A percentile compares a stretch with the other conserved stretches of the same genome.
These are phyloP conservation scores for Tinamus guttatus DNA, from an alignment of 2,113 vertebrate genomes.

Conservation along the genomic window DNA sequence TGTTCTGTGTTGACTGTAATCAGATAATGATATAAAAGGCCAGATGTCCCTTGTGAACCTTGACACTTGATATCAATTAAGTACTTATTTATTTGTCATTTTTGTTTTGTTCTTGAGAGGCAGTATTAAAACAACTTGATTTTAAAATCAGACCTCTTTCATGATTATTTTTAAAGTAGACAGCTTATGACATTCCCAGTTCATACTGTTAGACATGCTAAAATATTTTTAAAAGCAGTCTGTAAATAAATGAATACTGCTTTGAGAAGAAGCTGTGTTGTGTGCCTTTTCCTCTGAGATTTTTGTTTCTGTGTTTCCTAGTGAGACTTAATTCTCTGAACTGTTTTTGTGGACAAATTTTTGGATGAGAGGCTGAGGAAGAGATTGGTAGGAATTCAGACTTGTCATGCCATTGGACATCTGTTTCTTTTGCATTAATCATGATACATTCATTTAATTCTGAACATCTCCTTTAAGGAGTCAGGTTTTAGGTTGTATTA, in stretches of 20 bases:
- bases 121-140: constrained; percentile 40
- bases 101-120: constrained; percentile 48
- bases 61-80: constrained; percentile 67
- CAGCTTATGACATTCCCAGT: neutral
- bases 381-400: neutral
- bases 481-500: neutral
- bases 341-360: neutral
- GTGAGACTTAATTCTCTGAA: neutral
- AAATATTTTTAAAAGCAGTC: constrained; percentile 12
- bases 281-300: neutral
- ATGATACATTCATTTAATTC: neutral
- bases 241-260: neutral
- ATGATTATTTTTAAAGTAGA: constrained; percentile 45
- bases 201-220: neutral
- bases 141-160: constrained; percentile 34
- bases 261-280: neutral
- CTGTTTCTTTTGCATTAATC: neutral
- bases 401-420: neutral
- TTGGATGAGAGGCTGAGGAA: neutral
- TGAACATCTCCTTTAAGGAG: neutral
- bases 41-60: constrained; percentile 69
- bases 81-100: constrained; percentile 65
- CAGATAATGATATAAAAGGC: constrained; percentile 67
- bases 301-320: fast-evolving
- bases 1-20: constrained; percentile 60